phyloP scores from a whole-genome alignment of 2,888 invertebrate species.

The Noctua janthe region DNA sequence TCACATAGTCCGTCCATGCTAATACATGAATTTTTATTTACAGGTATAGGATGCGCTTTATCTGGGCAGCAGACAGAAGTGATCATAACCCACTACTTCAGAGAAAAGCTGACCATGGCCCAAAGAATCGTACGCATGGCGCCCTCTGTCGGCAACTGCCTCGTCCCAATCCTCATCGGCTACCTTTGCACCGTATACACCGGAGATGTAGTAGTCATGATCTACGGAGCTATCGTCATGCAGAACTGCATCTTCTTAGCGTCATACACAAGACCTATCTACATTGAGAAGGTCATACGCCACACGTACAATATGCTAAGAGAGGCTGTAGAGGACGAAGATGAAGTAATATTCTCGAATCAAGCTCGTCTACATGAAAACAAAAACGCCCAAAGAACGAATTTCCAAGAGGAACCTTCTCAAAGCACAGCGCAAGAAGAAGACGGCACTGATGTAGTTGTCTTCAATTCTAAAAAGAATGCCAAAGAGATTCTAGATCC shows the following conservation, averaged over 20 bases:
- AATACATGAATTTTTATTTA: constrained; percentile 64
- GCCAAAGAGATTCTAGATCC: constrained; percentile 86
- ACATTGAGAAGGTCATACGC: constrained; percentile 86
- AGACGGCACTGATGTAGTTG: constrained; percentile 83
- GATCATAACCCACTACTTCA: constrained; percentile 90
- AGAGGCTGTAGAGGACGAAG: constrained; percentile 88
- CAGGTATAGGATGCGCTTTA: constrained; percentile 90
- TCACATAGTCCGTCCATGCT: not conserved
- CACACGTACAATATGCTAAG: constrained; percentile 86
- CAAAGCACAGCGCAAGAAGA: constrained; percentile 77
- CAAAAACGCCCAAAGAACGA: constrained; percentile 34
- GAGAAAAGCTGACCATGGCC: constrained; percentile 88
- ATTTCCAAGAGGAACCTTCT: constrained; percentile 54
- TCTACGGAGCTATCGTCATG: constrained; percentile 90
- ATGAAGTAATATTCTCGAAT: constrained; percentile 90
- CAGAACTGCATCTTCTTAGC: constrained; percentile 90
- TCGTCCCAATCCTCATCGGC: constrained; percentile 88
- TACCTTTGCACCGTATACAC: constrained; percentile 85
- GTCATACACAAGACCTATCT: constrained; percentile 89
- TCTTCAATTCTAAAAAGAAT: constrained; percentile 82
- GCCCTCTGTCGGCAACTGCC: constrained; percentile 88
- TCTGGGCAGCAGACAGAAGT: constrained; percentile 91
- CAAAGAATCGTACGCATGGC: constrained; percentile 89
- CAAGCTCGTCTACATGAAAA: constrained; percentile 69
- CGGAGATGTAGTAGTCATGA: constrained; percentile 86